Evolutionary conservation across 2,113 vertebrate genomes (phyloP), one percentile per base, ranked within the genome.

Genomic region (Chionodraco myersi): DNA sequence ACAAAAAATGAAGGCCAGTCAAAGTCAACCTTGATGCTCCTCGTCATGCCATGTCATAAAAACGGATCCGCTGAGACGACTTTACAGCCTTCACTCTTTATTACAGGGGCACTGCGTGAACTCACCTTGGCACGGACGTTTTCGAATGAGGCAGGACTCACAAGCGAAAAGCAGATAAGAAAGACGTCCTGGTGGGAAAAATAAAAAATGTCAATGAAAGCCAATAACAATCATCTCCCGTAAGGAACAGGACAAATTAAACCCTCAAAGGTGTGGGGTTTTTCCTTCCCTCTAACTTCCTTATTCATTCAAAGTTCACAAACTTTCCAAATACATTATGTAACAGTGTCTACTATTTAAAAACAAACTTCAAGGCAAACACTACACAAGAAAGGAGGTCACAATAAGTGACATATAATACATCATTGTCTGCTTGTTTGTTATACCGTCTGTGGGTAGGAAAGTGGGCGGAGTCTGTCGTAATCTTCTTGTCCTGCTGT

Each of bases 131-230:
- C 98, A 85, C 98, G 97, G 86, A 99, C 97, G 86, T 99, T 99
- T 96, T 99, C 98, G 91, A 99, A 99, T n/a, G 98, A 99, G 34
- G 98, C 98, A 11, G 98, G 98, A 87, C 98, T 99, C 94, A 99
- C 98, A 12, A 99, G 96, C 11, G 97, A 99, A 88, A 99, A 99
- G 92, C 98, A 99, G 93, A 99, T 99, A 91, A 99, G 95, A 92
- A 99, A 99, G 59, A 99, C 98, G 80, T 99, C 98, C 98, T 99
- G 84, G 48, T 16, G 56, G 92, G 78, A 89, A 72, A 92, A 48
- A 44, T 88, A 78, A 84, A 75, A 82, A 49, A 83, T 68, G 48
- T 3, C 51, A 69, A 86, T 89, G 77, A 88, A 67, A 77, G 15
- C 2, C 16, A 1, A 1, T 26, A 18, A 61, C 10, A 44, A 71